phyloP scores from a whole-genome alignment of 2,113 vertebrate species.

The Nerophis lumbriciformis region DNA sequence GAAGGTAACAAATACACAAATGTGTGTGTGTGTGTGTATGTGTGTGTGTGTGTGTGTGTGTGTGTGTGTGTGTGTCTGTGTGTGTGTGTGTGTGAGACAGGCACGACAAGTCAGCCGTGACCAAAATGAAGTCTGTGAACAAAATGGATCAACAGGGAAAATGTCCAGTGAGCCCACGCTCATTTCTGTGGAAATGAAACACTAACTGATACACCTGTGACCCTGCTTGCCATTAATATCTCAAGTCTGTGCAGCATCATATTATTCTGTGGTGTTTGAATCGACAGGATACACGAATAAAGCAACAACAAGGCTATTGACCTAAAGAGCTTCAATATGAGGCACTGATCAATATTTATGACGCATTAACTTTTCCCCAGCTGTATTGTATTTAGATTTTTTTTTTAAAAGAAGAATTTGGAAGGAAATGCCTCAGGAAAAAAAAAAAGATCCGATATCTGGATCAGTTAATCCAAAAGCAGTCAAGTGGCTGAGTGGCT shows the following conservation, averaged over 20 bases:
- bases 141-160: background rate
- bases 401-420: background rate
- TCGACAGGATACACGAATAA: background rate
- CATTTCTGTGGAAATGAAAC: background rate
- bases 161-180: background rate
- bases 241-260: background rate
- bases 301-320: background rate
- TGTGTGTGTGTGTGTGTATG: too few relatives aligned
- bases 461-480: conserved; percentile 5
- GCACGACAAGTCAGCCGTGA: background rate
- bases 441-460: background rate
- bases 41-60: too few relatives aligned
- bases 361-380: background rate
- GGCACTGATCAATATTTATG: background rate
- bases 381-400: too few relatives aligned
- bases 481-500: background rate
- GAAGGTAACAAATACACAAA: too few relatives aligned
- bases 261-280: background rate
- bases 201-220: background rate
- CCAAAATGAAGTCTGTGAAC: background rate
- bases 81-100: background rate
- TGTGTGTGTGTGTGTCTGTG: too few relatives aligned
- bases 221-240: background rate
- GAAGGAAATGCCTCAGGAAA: background rate
- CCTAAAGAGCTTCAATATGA: background rate